Evolutionary conservation across 1,140 invertebrate genomes (phyloP).

Genomic region (Drosophila dunni): DNA sequence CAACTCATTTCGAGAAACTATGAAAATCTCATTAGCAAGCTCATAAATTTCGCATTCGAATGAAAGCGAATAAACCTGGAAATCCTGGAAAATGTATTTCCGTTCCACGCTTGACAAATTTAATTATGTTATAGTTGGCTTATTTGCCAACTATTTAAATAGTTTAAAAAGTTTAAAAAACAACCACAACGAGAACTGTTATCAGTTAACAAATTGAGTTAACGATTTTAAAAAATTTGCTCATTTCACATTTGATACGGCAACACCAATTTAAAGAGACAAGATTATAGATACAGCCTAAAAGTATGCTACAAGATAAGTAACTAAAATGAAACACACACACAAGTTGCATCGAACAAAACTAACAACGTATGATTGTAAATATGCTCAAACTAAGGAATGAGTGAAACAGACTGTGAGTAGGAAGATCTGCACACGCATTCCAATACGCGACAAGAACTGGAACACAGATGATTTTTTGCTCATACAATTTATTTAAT

Average conservation of each 20-base stretch:
- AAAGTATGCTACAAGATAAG: conserved; percentile 28
- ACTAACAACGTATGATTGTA: not conserved
- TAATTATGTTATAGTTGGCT: too few relatives aligned
- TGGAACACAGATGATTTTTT: not conserved
- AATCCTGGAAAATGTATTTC: not conserved
- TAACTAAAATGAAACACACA: not conserved
- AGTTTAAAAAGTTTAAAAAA: too few relatives aligned
- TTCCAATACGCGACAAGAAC: not conserved
- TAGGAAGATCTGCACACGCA: not conserved
- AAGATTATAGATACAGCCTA: not conserved
- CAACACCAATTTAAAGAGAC: not conserved
- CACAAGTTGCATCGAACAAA: conserved; percentile 4
- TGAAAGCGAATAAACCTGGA: not conserved
- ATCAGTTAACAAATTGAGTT: too few relatives aligned
- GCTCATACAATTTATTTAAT: not conserved
- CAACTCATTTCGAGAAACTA: conserved; percentile 55
- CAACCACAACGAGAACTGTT: too few relatives aligned
- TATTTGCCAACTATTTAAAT: too few relatives aligned
- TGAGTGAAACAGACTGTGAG: not conserved
- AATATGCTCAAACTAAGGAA: not conserved
- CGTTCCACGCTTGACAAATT: not conserved
- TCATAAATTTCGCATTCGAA: conserved; percentile 5
- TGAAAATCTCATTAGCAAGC: conserved; percentile 48
- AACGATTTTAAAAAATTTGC: too few relatives aligned
- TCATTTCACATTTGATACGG: too few relatives aligned